These are phyloP conservation scores for Oryzias woworae DNA, from an alignment of 2,113 vertebrate species.

Conservation along the genomic window DNA sequence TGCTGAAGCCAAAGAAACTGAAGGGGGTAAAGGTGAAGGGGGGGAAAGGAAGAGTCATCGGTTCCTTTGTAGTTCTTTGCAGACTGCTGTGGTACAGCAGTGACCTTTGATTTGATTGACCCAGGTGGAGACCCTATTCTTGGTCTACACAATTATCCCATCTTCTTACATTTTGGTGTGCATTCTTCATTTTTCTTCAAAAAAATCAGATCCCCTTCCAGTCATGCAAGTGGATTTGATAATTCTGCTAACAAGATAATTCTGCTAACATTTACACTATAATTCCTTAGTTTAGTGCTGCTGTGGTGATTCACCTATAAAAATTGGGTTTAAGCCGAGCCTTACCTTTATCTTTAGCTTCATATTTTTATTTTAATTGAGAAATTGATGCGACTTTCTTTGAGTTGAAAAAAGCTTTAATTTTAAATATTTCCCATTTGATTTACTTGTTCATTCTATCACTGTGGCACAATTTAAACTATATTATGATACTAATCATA, in stretches of 20 bases:
- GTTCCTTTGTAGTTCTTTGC: conserved; percentile 20
- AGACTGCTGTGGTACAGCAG: conserved; percentile 8
- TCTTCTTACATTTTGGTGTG: conserved; percentile 23
- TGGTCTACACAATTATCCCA: conserved; percentile 27
- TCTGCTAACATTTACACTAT: conserved; percentile 72
- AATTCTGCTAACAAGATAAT: conserved; percentile 71
- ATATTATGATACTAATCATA: neutral
- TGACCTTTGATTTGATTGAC: conserved; percentile 47
- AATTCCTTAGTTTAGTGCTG: conserved; percentile 61
- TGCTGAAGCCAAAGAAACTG: conserved; percentile 25
- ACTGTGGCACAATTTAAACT: too few relatives aligned
- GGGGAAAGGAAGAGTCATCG: conserved; percentile 28
- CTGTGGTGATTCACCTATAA: conserved; percentile 68
- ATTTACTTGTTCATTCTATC: too few relatives aligned
- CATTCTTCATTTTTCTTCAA: conserved; percentile 40
- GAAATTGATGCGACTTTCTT: neutral
- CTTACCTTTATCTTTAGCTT: conserved; percentile 66
- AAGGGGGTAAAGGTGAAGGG: neutral
- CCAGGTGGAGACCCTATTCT: conserved; percentile 51
- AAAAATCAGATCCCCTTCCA: conserved; percentile 41
- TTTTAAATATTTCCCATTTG: neutral
- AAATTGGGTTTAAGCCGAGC: conserved; percentile 58
- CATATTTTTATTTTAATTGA: conserved; percentile 52
- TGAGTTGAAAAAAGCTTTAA: neutral
- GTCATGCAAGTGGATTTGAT: conserved; percentile 13